Conservation (phyloP, 2,888 invertebrate species). For the Dolichomitus sp. region DNA sequence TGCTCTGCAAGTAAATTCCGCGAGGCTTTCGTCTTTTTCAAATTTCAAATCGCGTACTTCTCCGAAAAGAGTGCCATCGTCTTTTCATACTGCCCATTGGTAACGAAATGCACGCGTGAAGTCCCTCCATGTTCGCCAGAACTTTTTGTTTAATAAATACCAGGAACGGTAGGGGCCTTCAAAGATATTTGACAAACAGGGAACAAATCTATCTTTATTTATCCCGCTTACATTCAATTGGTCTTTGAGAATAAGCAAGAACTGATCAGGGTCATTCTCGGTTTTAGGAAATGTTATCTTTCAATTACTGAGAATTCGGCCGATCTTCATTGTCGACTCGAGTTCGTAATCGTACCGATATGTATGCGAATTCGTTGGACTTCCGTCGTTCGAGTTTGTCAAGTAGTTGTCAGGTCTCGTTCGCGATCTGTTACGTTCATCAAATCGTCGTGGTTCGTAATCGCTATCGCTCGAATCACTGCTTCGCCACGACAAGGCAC, state of each 20-base stretch:
- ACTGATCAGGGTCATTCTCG: constrained; percentile 59
- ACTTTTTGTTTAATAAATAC: constrained; percentile 49
- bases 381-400: not conserved
- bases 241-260: constrained; percentile 52
- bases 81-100: not conserved
- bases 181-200: constrained; percentile 58
- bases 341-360: not conserved
- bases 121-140: constrained; percentile 32
- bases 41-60: not conserved
- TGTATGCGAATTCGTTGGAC: not conserved
- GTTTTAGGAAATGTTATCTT: constrained; percentile 55
- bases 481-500: constrained; percentile 31
- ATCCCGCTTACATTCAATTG: constrained; percentile 50
- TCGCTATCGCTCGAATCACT: constrained; percentile 47
- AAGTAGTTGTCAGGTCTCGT: not conserved
- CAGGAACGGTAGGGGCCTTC: constrained; percentile 52
- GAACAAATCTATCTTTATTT: constrained; percentile 52
- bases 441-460: no score
- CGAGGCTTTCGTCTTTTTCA: no score
- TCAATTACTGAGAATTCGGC: constrained; percentile 54
- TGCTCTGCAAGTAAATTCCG: not conserved
- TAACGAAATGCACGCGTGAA: not conserved
- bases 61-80: constrained; percentile 1
- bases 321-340: constrained; percentile 45
- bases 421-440: not conserved